A percentile compares a stretch with the other conserved stretches of the same genome.
phyloP scores from a whole-genome alignment of 2,888 invertebrate species.

The Lasioglossum malachurum region DNA sequence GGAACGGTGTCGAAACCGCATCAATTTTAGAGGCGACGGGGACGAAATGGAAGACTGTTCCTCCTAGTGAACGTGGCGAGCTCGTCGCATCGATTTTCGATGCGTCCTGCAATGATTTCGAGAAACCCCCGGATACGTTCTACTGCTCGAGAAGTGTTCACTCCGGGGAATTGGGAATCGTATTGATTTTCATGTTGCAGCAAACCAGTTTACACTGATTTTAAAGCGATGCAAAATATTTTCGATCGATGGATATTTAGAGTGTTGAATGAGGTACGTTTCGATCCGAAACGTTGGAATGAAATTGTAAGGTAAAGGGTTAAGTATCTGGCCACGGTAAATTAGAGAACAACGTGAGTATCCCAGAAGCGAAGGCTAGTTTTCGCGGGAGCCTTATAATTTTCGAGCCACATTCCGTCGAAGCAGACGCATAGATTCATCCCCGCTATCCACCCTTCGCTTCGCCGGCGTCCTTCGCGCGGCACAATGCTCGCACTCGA shows the following conservation, averaged over 20 bases:
- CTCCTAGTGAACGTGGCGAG: neutral
- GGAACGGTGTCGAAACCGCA: constrained; percentile 74
- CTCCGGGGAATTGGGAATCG: neutral
- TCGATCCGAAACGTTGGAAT: too few species aligned
- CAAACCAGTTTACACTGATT: neutral
- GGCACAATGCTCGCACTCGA: constrained; percentile 20
- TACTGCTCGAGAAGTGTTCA: neutral
- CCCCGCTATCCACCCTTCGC: constrained; percentile 17
- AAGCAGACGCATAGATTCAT: neutral
- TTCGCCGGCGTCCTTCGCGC: constrained; percentile 10
- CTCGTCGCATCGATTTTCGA: neutral
- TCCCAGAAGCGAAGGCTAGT: neutral
- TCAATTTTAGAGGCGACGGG: constrained; percentile 72
- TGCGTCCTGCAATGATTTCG: neutral
- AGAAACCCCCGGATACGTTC: neutral
- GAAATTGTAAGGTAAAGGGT: neutral
- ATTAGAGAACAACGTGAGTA: neutral
- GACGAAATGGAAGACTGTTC: constrained; percentile 51
- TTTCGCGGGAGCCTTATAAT: neutral
- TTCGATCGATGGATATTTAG: too few species aligned
- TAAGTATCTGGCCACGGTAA: neutral
- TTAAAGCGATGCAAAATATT: neutral
- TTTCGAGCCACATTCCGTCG: neutral
- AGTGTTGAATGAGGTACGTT: too few species aligned
- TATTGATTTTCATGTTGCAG: neutral